Evolutionary conservation across 2,797 vertebrate species (phyloP), one percentile per base, ranked within the genome.

Genomic region (Typhlichthys subterraneus): DNA sequence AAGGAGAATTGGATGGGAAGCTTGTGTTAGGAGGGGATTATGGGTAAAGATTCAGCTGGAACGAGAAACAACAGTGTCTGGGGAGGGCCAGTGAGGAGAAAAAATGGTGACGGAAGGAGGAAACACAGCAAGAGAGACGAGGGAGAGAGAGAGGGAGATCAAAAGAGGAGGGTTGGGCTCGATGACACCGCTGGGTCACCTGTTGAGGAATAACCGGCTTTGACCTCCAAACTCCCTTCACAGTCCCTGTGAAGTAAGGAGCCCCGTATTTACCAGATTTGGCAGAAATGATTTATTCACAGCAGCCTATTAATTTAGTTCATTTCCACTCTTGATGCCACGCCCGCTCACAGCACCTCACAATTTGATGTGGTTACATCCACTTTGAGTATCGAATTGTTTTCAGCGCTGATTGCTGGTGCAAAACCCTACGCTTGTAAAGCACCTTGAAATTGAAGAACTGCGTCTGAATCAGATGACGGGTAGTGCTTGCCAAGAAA

Each of bases 381-480:
- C 56, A 71, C 73, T 84, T 87, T 67, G 75, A 77, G 71, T 56
- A 51, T 59, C 56, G 70, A 61, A 75, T 85, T 84, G 79, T 86
- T 85, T 89, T 78, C 59, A 50, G 52, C 5, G 58, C 69, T 78
- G 80, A 86, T 81, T 85, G 79, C 61, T 38, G 63, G 55, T 2
- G 52, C 74, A 63, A 73, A 75, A 47, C 15, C 71, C 72, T 63
- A 81, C 50, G 75, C 75, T 81, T 70, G 62, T 77, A 84, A 88
- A 87, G 79, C 53, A 75, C 79, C 87, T 82, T 85, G 86, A 89
- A 89, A 87, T 85, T 75, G 70, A 82, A 71, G 53, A 72, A 73
- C 48, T 59, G 61, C 74, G 71, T 80, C 72, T 51, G 48, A 87
- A 82, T 81, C 72, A 70, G 64, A 62, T 23, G 53, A 76, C 57